Conservation (phyloP, 1,140 invertebrate species). For the Zeugodacus cucurbitae region DNA sequence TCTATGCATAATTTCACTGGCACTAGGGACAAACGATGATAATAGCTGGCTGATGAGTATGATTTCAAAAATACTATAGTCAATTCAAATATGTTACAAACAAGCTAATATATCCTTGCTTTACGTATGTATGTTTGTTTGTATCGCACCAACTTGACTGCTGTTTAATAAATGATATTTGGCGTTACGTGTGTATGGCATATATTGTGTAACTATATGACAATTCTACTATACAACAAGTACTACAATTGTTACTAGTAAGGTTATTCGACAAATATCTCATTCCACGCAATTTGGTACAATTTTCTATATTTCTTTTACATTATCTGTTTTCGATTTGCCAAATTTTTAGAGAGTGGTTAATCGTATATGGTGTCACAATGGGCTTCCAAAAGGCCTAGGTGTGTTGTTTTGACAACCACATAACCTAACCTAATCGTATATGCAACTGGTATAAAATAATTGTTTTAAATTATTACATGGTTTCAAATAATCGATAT, state of each 20-base stretch:
- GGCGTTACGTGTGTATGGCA: neutral
- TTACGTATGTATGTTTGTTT: neutral
- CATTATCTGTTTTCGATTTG: too few relatives aligned
- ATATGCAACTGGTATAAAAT: too few relatives aligned
- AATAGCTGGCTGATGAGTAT: neutral
- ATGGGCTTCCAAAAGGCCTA: too few relatives aligned
- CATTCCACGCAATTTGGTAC: too few relatives aligned
- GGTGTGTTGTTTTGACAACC: too few relatives aligned
- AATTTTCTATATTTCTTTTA: too few relatives aligned
- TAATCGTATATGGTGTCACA: too few relatives aligned
- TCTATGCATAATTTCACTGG: slow-evolving; percentile 16
- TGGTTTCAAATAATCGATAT: too few relatives aligned
- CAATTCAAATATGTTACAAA: neutral
- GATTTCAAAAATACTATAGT: neutral
- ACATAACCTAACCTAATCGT: too few relatives aligned
- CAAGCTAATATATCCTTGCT: neutral
- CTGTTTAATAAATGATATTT: slow-evolving; percentile 1
- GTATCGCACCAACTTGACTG: neutral
- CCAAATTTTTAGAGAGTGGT: too few relatives aligned
- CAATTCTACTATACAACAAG: neutral
- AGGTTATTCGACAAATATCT: too few relatives aligned
- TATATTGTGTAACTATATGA: neutral
- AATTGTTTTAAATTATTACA: too few relatives aligned
- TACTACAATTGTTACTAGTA: neutral
- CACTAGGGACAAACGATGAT: neutral